A percentile compares a stretch with the other conserved stretches of the same genome.
These are phyloP conservation scores for Lasius fuliginosus DNA, from an alignment of 2,888 invertebrate genomes.

Conservation along the genomic window DNA sequence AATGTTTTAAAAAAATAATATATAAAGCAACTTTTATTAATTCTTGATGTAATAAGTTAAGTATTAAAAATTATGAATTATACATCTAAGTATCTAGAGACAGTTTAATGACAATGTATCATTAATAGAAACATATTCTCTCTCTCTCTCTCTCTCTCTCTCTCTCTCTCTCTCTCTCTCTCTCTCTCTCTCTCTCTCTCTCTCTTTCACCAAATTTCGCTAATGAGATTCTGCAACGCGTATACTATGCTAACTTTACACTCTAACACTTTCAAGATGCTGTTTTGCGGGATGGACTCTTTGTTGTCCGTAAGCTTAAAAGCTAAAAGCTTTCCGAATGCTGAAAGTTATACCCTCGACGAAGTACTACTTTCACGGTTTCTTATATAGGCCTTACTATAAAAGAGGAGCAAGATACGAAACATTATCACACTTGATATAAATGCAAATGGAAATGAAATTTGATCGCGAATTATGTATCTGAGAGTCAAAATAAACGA, in stretches of 20 bases:
- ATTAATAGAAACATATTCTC: background rate
- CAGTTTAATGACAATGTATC: background rate
- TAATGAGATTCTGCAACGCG: background rate
- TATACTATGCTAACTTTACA: background rate
- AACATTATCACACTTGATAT: background rate
- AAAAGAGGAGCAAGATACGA: background rate
- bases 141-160: no score
- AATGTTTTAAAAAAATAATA: background rate
- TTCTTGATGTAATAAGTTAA: slow-evolving; percentile 2
- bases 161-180: background rate
- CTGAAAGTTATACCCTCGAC: background rate
- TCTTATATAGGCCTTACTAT: background rate
- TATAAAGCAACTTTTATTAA: background rate
- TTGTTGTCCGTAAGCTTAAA: slow-evolving; percentile 28
- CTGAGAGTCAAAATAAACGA: background rate
- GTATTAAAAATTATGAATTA: background rate
- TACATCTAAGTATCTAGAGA: background rate
- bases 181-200: background rate
- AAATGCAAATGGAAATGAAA: background rate
- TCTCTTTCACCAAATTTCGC: background rate
- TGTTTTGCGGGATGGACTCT: background rate
- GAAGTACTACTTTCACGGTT: background rate
- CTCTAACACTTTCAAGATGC: background rate
- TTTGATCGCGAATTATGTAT: background rate
- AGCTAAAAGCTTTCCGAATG: slow-evolving; percentile 40